Evolutionary conservation across 1,140 invertebrate genomes (phyloP).

Genomic region (Elysia chlorotica): DNA sequence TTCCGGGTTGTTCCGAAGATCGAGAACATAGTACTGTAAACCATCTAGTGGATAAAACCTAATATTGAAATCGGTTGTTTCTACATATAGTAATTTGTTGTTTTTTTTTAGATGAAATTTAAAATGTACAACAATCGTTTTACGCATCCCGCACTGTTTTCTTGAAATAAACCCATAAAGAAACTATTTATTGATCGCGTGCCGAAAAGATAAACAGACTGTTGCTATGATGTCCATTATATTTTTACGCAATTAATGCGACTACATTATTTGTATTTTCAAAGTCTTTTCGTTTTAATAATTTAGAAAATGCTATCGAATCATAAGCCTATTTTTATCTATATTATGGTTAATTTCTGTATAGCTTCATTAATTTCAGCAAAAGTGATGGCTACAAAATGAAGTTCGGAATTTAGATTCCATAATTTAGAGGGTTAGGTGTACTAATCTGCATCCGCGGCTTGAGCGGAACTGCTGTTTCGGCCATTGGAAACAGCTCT

Average conservation of each 20-base stretch:
- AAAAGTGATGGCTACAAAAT: neutral
- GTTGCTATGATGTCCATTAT: too few species aligned
- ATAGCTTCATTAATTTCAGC: neutral
- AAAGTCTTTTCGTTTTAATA: neutral
- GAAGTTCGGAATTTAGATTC: neutral
- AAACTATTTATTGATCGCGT: too few species aligned
- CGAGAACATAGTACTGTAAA: conserved; percentile 21
- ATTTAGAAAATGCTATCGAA: neutral
- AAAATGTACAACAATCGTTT: conserved; percentile 31
- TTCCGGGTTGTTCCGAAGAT: conserved; percentile 26
- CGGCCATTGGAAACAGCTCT: conserved; percentile 29
- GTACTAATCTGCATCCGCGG: conserved; percentile 16
- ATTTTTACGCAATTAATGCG: too few species aligned
- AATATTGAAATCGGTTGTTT: too few species aligned
- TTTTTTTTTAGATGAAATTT: too few species aligned
- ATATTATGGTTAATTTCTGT: neutral
- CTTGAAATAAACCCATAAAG: neutral
- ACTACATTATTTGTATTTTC: too few species aligned
- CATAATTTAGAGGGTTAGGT: conserved; percentile 4
- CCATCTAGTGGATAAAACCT: conserved; percentile 26
- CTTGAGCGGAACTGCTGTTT: conserved; percentile 25
- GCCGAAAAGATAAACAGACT: too few species aligned
- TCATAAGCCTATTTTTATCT: neutral
- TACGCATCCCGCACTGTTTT: neutral
- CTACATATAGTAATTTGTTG: too few species aligned